A percentile compares a stretch with the other conserved stretches of the same genome.
phyloP scores from a whole-genome alignment of 1,140 invertebrate species.

The Probaryconus sp. region DNA sequence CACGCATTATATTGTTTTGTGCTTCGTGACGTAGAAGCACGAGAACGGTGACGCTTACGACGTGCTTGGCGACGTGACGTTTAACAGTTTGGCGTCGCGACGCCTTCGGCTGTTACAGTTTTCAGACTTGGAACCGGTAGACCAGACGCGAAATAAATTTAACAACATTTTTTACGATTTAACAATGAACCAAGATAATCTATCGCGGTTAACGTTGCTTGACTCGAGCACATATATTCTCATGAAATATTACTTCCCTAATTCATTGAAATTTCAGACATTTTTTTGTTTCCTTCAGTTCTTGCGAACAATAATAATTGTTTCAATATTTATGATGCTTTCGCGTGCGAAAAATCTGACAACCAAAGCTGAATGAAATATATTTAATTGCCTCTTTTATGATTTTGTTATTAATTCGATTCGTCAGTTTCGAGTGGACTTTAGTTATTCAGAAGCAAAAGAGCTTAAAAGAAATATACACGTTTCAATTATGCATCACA shows the following conservation, averaged over 20 bases:
- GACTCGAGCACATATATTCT: not conserved
- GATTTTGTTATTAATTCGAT: too few species aligned
- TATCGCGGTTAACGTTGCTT: not conserved
- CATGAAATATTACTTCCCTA: too few species aligned
- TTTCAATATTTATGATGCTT: too few species aligned
- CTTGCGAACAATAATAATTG: too few species aligned
- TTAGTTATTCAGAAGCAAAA: too few species aligned
- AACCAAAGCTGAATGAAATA: too few species aligned
- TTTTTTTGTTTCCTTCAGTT: too few species aligned
- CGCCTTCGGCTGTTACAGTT: constrained; percentile 14
- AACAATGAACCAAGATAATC: constrained; percentile 1
- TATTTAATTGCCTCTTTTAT: too few species aligned
- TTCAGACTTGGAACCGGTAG: constrained; percentile 12
- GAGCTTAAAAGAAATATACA: not conserved
- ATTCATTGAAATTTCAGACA: too few species aligned
- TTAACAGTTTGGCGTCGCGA: constrained; percentile 26
- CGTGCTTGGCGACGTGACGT: constrained; percentile 17
- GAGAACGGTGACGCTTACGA: constrained; percentile 19
- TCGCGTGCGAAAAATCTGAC: too few species aligned
- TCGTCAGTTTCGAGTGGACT: too few species aligned
- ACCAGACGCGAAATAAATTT: constrained; percentile 12
- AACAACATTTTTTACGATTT: constrained; percentile 19
- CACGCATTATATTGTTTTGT: constrained; percentile 21
- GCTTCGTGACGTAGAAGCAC: constrained; percentile 18
- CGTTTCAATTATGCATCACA: constrained; percentile 12